Percentiles rank a stretch among this genome's conserved stretches.
Evolutionary conservation across 2,113 vertebrate species (phyloP).

Genomic region (Corydoras maculifer): DNA sequence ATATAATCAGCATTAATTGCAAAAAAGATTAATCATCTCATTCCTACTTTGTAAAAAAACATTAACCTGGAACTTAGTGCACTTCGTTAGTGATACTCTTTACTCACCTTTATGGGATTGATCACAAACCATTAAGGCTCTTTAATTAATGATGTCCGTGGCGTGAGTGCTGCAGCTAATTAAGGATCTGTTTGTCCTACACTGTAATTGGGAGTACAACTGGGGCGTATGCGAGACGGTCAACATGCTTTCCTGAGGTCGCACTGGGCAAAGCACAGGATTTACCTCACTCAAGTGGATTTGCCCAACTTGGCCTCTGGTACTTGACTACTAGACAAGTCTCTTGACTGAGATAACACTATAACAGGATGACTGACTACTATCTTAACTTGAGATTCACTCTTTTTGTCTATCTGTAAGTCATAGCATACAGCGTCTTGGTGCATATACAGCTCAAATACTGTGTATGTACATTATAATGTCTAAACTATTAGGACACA

Average conservation of each 20-base stretch:
- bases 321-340: conserved; percentile 19
- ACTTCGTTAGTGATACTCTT: too few relatives aligned
- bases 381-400: not conserved
- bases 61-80: too few relatives aligned
- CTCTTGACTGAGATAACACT: conserved; percentile 9
- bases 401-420: too few relatives aligned
- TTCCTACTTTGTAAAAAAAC: too few relatives aligned
- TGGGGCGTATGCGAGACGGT: not conserved
- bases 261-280: conserved; percentile 35
- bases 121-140: not conserved
- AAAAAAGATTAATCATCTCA: too few relatives aligned
- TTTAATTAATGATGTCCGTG: not conserved
- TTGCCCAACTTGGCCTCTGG: conserved; percentile 37
- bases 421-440: too few relatives aligned
- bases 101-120: too few relatives aligned
- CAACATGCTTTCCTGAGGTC: conserved; percentile 35
- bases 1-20: too few relatives aligned
- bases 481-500: too few relatives aligned
- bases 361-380: not conserved
- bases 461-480: too few relatives aligned
- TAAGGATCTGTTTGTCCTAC: conserved; percentile 27
- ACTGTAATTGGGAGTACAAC: conserved; percentile 11
- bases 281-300: conserved; percentile 53
- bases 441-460: too few relatives aligned
- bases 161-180: not conserved